Base-by-base conservation (phyloP, 1,140 invertebrate species). In the Bombus sylvicola region DNA sequence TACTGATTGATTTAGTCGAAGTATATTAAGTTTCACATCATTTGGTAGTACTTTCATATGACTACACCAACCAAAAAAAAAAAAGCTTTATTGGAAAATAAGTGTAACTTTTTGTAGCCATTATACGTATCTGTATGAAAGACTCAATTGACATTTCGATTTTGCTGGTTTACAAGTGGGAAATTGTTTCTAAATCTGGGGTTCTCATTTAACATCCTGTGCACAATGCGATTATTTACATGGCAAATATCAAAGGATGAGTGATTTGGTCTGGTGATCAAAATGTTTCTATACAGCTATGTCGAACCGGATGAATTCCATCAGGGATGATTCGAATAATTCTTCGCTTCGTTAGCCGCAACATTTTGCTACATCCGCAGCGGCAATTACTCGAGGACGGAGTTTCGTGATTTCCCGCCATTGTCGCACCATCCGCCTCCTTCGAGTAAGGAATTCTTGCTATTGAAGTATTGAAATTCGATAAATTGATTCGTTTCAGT, bases 401-500 rank as follows among this genome's bases (percentile, higher is more conserved):
- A 64, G 72, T 43, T 86, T 59, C 84, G 59, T 69, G 59, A 86
- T 86, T 86, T 68, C 71, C 15, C 47, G 47, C 43, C 43, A 82
- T 86, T 81, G 78, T 81, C 84, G 57, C 41, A 62, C 57, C 13
- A 78, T 80, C 77, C 31, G 77, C 59, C 68, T 57, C 59, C 41
- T 69, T 31, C 82, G 37, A 41, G 10, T 64, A 62, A 62, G 28
- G 53, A 79, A 64, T 81, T 85, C 68, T 73, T 53, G 39, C 83
- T 31, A 71, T 72, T 72, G 68, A 64, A 62, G 62, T 83, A 87
- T 87, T 78, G 85, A 84, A 87, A 84, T 84, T 78, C 85, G 85
- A 83, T 87, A 87, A 87, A 87, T 84, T 84, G 85, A 87, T 84
- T 78, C 85, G 85, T 84, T 77, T 69, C 75, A 43, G 12, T 1